These are phyloP conservation scores for Rhogogaster chlorosoma DNA, from an alignment of 2,888 invertebrate genomes.

Conservation along the genomic window DNA sequence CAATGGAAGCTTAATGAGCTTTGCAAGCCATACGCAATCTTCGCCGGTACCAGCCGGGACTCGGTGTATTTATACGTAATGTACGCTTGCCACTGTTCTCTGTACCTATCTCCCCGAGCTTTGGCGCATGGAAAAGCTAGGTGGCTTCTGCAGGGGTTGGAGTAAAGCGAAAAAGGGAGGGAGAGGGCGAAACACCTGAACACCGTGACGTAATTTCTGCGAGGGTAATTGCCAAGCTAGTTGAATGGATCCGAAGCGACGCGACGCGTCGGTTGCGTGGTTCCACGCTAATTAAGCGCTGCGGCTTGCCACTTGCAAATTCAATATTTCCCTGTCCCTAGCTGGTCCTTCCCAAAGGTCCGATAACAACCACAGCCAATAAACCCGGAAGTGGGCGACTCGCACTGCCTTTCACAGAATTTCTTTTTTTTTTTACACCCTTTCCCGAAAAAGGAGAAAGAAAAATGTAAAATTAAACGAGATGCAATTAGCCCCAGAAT, in stretches of 20 bases:
- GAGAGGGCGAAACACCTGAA: slow-evolving; percentile 46
- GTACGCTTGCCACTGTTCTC: not conserved
- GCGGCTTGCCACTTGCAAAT: slow-evolving; percentile 59
- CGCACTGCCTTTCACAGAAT: not conserved
- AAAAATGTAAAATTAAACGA: not conserved
- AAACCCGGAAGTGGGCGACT: not conserved
- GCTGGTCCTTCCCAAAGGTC: not conserved
- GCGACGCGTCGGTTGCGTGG: slow-evolving; percentile 43
- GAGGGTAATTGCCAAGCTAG: slow-evolving; percentile 45
- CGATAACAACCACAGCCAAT: slow-evolving; percentile 4
- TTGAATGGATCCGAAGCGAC: slow-evolving; percentile 48
- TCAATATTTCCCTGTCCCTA: slow-evolving; percentile 59
- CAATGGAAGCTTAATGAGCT: slow-evolving; percentile 46
- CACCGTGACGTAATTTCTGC: slow-evolving; percentile 32
- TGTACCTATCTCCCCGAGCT: not conserved
- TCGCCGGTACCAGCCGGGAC: not conserved
- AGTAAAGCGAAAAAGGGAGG: not conserved
- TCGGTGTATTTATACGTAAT: slow-evolving; percentile 12
- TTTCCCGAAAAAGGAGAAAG: not conserved
- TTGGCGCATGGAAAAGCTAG: not conserved
- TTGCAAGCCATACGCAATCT: slow-evolving; percentile 30
- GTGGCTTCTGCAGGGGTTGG: not conserved
- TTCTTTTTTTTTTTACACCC: not conserved
- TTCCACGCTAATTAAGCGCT: slow-evolving; percentile 66
- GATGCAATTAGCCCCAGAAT: not conserved